A percentile compares a stretch with the other conserved stretches of the same genome.
These are phyloP conservation scores for Drosophila lacicola DNA, from an alignment of 2,888 invertebrate species.

Conservation along the genomic window DNA sequence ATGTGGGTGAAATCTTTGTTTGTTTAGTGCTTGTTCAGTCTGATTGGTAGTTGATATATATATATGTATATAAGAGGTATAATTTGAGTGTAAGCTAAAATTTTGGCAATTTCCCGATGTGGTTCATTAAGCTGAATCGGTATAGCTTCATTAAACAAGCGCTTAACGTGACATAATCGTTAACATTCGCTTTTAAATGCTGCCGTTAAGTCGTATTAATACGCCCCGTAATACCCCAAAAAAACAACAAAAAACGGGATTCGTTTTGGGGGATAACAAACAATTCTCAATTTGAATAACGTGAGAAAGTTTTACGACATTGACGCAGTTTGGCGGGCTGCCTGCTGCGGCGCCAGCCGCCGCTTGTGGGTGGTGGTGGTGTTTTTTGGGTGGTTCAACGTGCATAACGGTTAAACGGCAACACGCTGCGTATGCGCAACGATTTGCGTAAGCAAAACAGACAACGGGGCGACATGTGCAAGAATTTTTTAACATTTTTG, in stretches of 20 bases:
- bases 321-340: constrained; percentile 60
- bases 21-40: constrained; percentile 9
- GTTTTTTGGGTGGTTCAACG: constrained; percentile 12
- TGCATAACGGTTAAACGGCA: constrained; percentile 50
- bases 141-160: constrained; percentile 62
- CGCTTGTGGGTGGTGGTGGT: constrained; percentile 9
- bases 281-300: constrained; percentile 68
- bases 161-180: constrained; percentile 38
- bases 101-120: constrained; percentile 11
- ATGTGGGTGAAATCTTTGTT: constrained; percentile 30
- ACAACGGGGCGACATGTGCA: constrained; percentile 49
- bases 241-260: background rate
- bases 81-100: constrained; percentile 3
- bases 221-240: background rate
- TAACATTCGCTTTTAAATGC: constrained; percentile 40
- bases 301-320: constrained; percentile 73
- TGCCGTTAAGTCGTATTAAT: constrained; percentile 45
- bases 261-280: constrained; percentile 14
- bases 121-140: constrained; percentile 24
- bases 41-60: constrained; percentile 1
- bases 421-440: constrained; percentile 57
- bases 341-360: background rate
- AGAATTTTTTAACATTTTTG: constrained; percentile 34
- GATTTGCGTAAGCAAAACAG: constrained; percentile 62
- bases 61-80: background rate